Evolutionary conservation across 2,888 invertebrate genomes (phyloP).

Genomic region (Dasypogon diadema): DNA sequence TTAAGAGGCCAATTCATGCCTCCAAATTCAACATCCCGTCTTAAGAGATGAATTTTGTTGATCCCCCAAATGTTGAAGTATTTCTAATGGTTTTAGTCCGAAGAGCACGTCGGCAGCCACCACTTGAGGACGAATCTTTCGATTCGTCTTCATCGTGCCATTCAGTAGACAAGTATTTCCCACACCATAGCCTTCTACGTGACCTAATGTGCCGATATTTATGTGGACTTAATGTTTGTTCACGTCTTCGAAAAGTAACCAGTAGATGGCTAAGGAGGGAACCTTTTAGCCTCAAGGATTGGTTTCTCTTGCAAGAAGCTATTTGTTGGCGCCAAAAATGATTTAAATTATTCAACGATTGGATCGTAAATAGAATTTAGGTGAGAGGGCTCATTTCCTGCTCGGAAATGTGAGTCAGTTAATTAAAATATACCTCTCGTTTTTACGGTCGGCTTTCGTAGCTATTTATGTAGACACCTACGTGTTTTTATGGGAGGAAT

Average conservation of each 20-base stretch:
- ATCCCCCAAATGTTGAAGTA: conserved; percentile 4
- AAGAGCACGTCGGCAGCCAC: conserved; percentile 17
- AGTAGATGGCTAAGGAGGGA: neutral
- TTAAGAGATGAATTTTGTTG: neutral
- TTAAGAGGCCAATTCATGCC: conserved; percentile 4
- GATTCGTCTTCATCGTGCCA: neutral
- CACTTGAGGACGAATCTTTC: conserved; percentile 9
- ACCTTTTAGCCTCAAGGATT: neutral
- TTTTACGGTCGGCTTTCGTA: too few relatives aligned
- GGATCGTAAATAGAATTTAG: conserved; percentile 6
- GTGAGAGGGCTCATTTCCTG: neutral
- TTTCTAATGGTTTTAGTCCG: conserved; percentile 13
- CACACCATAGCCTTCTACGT: neutral
- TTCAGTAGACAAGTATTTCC: conserved; percentile 5
- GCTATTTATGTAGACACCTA: too few relatives aligned
- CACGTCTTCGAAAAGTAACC: neutral
- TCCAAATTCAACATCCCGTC: neutral
- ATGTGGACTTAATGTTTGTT: conserved; percentile 22
- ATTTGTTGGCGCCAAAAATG: conserved; percentile 4
- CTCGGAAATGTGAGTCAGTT: neutral
- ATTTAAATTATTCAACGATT: conserved; percentile 6
- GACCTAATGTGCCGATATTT: conserved; percentile 37
- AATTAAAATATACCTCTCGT: too few relatives aligned
- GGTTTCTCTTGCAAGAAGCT: neutral
- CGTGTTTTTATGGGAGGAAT: too few relatives aligned